These are phyloP conservation scores for Lanius collurio DNA, from an alignment of 2,113 vertebrate genomes.

Conservation along the genomic window DNA sequence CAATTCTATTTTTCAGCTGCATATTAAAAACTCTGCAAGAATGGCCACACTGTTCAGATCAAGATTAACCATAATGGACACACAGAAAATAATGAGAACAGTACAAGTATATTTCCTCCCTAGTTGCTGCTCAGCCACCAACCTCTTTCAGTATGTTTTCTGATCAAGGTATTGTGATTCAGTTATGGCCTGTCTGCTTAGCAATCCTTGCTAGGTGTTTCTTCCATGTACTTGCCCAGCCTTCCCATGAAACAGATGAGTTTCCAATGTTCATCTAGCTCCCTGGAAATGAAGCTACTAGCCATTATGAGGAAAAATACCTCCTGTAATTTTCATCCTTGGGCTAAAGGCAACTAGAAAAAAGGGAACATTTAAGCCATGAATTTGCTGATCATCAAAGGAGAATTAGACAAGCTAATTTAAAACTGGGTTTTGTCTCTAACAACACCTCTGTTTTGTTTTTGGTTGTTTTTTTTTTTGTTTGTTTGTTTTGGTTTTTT, in stretches of 20 bases:
- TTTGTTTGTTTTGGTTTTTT: too few species aligned
- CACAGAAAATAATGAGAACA: neutral
- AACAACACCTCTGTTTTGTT: neutral
- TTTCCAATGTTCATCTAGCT: neutral
- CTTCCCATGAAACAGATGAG: neutral
- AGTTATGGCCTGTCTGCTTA: neutral
- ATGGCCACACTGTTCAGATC: neutral
- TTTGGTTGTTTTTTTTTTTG: too few species aligned
- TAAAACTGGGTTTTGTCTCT: neutral
- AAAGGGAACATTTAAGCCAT: neutral
- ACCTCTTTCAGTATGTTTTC: neutral
- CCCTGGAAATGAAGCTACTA: neutral
- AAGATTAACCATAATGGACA: neutral
- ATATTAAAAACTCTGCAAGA: neutral
- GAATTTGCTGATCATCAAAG: neutral
- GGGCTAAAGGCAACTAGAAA: neutral
- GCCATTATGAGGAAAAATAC: neutral
- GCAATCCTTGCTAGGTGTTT: neutral
- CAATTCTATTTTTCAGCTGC: neutral
- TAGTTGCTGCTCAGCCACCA: neutral
- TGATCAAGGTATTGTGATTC: neutral
- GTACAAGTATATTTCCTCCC: neutral
- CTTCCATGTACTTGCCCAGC: neutral
- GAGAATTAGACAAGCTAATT: neutral
- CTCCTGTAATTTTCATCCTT: neutral